Evolutionary conservation across 2,888 invertebrate species (phyloP).

Genomic region (Nipponacmea schrenckii): DNA sequence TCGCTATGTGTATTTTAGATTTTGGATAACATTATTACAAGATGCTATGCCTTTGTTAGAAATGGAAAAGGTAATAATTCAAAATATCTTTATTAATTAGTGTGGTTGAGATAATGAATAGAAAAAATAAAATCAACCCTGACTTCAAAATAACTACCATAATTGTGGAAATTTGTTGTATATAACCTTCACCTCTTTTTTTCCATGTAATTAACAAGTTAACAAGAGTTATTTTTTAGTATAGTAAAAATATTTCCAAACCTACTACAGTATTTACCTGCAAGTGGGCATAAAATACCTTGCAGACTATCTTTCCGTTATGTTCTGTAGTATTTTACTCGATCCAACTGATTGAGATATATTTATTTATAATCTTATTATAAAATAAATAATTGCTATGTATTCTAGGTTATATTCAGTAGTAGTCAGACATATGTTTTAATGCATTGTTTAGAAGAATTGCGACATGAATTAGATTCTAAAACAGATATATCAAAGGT

Average conservation of each 20-base stretch:
- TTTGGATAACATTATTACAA: constrained; percentile 85
- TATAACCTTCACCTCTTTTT: no score
- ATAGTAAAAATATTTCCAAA: no score
- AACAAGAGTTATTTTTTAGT: no score
- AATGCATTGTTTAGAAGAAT: constrained; percentile 80
- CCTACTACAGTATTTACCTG: no score
- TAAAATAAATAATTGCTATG: neutral
- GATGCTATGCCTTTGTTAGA: constrained; percentile 87
- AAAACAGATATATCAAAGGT: constrained; percentile 14
- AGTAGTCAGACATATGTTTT: constrained; percentile 83
- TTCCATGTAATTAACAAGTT: no score
- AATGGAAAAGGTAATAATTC: constrained; percentile 73
- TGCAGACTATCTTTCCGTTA: no score
- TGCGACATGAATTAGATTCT: constrained; percentile 36
- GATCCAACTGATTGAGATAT: neutral
- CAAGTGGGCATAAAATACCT: no score
- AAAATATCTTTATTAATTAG: no score
- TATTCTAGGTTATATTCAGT: constrained; percentile 74
- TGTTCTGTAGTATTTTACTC: neutral
- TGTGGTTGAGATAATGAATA: no score
- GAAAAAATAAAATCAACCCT: no score
- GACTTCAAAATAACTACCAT: no score
- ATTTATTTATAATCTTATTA: neutral
- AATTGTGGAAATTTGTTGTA: no score
- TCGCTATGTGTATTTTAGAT: constrained; percentile 80